Conservation (phyloP, 1,140 invertebrate species). For the Drosophila mauritiana region DNA sequence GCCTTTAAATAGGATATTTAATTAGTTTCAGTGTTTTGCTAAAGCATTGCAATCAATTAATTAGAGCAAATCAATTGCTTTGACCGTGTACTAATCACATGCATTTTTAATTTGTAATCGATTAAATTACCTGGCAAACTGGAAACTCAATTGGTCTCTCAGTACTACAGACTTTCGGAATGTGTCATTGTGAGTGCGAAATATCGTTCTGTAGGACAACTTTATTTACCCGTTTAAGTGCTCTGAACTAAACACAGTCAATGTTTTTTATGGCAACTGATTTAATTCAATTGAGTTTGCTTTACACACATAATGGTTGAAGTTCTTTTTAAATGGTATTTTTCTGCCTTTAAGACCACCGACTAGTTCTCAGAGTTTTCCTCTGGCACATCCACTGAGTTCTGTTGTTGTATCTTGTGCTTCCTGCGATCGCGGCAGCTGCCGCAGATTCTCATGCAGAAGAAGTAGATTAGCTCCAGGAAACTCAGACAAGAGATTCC, state of each 20-base stretch:
- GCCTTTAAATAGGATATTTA: constrained; percentile 6
- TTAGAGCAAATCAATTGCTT: constrained; percentile 51
- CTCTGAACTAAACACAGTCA: background rate
- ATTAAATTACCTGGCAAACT: constrained; percentile 33
- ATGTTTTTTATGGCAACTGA: background rate
- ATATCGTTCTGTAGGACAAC: constrained; percentile 9
- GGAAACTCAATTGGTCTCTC: background rate
- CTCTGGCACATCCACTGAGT: constrained; percentile 32
- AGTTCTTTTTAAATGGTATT: background rate
- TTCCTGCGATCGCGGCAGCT: constrained; percentile 68
- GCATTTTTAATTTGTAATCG: constrained; percentile 57
- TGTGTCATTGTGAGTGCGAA: constrained; percentile 26
- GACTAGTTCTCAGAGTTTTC: constrained; percentile 26
- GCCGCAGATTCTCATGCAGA: constrained; percentile 78
- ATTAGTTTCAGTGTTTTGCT: constrained; percentile 20
- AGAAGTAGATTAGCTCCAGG: constrained; percentile 86
- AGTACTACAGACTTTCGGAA: constrained; percentile 3
- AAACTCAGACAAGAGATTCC: constrained; percentile 86
- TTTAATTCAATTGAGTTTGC: constrained; percentile 5
- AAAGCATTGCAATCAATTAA: constrained; percentile 43
- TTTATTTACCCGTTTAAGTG: background rate
- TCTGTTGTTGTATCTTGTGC: constrained; percentile 57
- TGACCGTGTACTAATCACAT: constrained; percentile 23
- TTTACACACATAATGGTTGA: background rate
- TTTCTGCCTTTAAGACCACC: background rate